A percentile compares a stretch with the other conserved stretches of the same genome.
Conservation (phyloP, 2,113 vertebrate genomes). For the Hippolais icterina region DNA sequence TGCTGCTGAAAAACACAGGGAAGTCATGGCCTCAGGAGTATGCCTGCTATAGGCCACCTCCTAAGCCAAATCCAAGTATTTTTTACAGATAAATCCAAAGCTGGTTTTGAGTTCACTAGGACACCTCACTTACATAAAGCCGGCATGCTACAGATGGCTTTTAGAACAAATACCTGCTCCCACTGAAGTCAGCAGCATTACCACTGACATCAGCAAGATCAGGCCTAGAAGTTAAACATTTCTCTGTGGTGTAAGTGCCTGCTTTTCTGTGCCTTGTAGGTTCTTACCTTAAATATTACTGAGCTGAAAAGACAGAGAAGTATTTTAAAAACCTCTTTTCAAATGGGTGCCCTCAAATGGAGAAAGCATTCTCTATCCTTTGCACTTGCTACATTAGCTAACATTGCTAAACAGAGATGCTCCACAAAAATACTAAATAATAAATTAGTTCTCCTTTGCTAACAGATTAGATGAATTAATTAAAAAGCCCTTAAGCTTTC, state of each 20-base stretch:
- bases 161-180: not conserved
- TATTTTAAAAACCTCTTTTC: not conserved
- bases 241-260: not conserved
- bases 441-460: not conserved
- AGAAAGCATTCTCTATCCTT: not conserved
- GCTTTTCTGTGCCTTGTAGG: not conserved
- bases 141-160: not conserved
- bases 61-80: not conserved
- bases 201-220: not conserved
- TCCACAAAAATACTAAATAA: not conserved
- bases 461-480: not conserved
- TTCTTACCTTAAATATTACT: not conserved
- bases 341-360: not conserved
- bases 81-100: not conserved
- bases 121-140: not conserved
- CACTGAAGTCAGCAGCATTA: not conserved
- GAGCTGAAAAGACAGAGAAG: not conserved
- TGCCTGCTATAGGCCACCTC: not conserved
- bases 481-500: not conserved
- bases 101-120: not conserved
- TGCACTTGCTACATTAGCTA: not conserved
- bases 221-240: not conserved
- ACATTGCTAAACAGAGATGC: not conserved
- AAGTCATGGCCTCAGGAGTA: not conserved
- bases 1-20: not conserved